These are phyloP conservation scores for Hippotragus niger DNA, from an alignment of 2,113 vertebrate species.

Conservation along the genomic window DNA sequence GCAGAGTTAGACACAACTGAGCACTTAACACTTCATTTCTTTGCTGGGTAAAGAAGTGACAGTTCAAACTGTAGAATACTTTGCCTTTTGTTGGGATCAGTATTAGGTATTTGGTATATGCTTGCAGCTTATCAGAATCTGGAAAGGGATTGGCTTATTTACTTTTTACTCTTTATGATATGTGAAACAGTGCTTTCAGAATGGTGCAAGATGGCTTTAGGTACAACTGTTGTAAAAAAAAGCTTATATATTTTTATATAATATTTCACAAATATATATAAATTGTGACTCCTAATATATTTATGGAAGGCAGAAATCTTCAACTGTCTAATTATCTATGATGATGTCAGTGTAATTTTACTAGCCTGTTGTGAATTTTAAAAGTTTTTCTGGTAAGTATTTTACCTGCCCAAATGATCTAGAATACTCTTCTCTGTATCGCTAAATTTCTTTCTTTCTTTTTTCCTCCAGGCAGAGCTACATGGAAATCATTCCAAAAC, in stretches of 20 bases:
- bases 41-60: not conserved
- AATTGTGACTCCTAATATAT: constrained; percentile 45
- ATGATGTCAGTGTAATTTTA: constrained; percentile 54
- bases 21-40: not conserved
- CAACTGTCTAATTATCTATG: constrained; percentile 52
- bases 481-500: constrained; percentile 64
- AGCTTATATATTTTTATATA: not conserved
- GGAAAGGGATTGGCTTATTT: constrained; percentile 14
- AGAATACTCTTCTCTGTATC: not conserved
- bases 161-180: constrained; percentile 30
- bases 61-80: not conserved
- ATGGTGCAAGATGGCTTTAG: constrained; percentile 13
- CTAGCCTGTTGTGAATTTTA: constrained; percentile 30
- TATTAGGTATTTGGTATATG: not conserved
- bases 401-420: constrained; percentile 40
- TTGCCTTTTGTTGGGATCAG: not conserved
- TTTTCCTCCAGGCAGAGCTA: constrained; percentile 16
- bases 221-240: not conserved
- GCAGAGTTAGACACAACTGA: not conserved
- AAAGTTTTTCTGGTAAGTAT: constrained; percentile 30
- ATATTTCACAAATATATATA: not conserved
- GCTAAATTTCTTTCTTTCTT: not conserved
- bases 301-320: constrained; percentile 18
- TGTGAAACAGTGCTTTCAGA: not conserved
- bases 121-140: not conserved